Conservation (phyloP, 2,888 invertebrate species). For the Lycia hirtaria region DNA sequence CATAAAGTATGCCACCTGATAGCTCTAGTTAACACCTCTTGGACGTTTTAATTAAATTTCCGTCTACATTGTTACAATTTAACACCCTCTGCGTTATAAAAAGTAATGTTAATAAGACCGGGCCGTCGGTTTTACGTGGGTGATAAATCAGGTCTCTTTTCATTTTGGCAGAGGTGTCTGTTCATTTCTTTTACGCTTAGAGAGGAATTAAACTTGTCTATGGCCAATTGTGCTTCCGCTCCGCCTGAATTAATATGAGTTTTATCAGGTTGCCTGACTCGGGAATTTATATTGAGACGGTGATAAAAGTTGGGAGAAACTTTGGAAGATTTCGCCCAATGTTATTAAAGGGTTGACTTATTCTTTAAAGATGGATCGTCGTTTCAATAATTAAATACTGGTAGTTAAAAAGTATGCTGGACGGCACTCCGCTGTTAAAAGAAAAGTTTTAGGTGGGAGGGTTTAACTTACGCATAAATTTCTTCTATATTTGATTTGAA, state of each 20-base stretch:
- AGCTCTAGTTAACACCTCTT: constrained; percentile 73
- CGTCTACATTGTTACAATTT: constrained; percentile 80
- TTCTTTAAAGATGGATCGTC: neutral
- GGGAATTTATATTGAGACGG: constrained; percentile 27
- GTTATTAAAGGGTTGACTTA: constrained; percentile 1
- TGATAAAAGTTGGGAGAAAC: constrained; percentile 21
- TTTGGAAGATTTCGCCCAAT: constrained; percentile 4
- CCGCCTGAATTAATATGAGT: constrained; percentile 59
- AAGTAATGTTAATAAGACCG: constrained; percentile 84
- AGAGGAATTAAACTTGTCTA: constrained; percentile 76
- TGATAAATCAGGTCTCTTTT: constrained; percentile 81
- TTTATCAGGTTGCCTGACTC: constrained; percentile 27
- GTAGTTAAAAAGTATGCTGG: neutral
- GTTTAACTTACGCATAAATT: neutral
- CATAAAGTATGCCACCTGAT: constrained; percentile 66
- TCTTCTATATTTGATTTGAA: no score
- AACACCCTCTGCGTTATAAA: constrained; percentile 78
- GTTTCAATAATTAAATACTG: neutral
- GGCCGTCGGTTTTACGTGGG: constrained; percentile 71
- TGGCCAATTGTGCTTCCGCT: constrained; percentile 67
- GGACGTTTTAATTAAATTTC: constrained; percentile 82
- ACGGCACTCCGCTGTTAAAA: neutral
- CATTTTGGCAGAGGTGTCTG: constrained; percentile 77
- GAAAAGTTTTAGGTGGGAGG: neutral
- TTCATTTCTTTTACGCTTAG: constrained; percentile 76